Conservation (phyloP, 64 coral and sea anemone species). For the Astreopora myriophthalma region DNA sequence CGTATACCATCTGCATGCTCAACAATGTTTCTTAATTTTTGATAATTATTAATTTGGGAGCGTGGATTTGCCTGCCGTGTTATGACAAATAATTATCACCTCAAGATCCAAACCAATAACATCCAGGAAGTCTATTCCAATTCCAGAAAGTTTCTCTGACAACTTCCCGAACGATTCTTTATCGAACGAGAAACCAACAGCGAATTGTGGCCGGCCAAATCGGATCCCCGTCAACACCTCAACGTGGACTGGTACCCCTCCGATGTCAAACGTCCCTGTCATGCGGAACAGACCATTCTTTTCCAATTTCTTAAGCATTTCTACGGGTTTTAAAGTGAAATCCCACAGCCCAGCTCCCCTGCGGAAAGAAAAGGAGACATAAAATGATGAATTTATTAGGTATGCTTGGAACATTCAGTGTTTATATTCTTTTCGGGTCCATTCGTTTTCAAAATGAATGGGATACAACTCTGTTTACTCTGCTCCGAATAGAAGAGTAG, state of each 20-base stretch:
- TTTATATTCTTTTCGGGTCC: too few species aligned
- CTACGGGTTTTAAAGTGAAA: slow-evolving; percentile 68
- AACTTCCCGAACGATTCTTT: slow-evolving; percentile 91
- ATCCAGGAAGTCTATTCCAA: slow-evolving; percentile 82
- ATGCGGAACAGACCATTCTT: slow-evolving; percentile 67
- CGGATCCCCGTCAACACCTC: slow-evolving; percentile 51
- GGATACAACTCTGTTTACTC: too few species aligned
- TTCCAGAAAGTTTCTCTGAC: slow-evolving; percentile 76
- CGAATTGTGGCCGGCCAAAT: slow-evolving; percentile 51
- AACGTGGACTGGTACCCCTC: slow-evolving; percentile 83
- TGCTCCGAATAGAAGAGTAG: too few species aligned
- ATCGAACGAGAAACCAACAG: slow-evolving; percentile 93
- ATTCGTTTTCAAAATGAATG: too few species aligned
- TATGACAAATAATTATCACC: too few species aligned
- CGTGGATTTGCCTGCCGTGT: too few species aligned
- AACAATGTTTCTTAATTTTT: too few species aligned
- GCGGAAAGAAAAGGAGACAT: neutral
- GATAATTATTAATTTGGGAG: too few species aligned
- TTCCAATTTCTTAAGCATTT: slow-evolving; percentile 72
- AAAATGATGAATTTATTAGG: neutral
- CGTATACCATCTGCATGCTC: too few species aligned
- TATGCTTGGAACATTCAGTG: neutral
- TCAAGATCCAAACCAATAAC: slow-evolving; percentile 83
- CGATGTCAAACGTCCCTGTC: slow-evolving; percentile 66
- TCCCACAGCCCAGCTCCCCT: slow-evolving; percentile 70